Base-by-base conservation (phyloP, 2,888 invertebrate genomes). In the Selenia dentaria region DNA sequence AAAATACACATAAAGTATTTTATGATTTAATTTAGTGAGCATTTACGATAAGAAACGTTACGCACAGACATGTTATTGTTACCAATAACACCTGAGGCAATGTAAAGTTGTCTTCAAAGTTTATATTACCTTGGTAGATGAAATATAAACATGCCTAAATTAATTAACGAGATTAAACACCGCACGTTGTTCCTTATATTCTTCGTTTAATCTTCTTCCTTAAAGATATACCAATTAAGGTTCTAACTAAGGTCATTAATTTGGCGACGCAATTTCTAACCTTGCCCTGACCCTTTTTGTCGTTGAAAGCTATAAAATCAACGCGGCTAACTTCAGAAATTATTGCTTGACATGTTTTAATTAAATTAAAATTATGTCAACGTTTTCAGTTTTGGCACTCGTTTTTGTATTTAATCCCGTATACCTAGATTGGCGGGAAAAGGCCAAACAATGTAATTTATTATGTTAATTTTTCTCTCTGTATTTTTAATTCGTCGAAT, bases 201-300 rank as follows among this genome's bases (percentile, higher is more conserved):
- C 49, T 43, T 29, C 44, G 37, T 54, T 54, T 65, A 64, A 64
- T 69, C 61, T 62, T 47, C 49, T 59, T 58, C 36, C 62, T 67
- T 61, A 60, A 62, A 64, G 62, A 67, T 70, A 67, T 74, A 76
- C 70, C 67, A 72, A 75, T 77, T 72, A 74, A 68, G 65, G 57
- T 39, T 53, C 54, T 41, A 53, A 54, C 52, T 55, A 57, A 32
- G 48, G 52, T 48, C 66, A 62, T 70, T 69, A 71, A 57, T 58
- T 57, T 49, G 43, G 27, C 43, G 16, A 37, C 50, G 54, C 45
- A 56, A 55, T 59, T 54, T 56, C 51, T 46, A 48, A 38, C 52
- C 51, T 14, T 20, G 35, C 20, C 14, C 26, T 29, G 46, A 51
- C 59, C 59, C 51, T 60, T 54, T 57, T 51, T 52, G 51, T 56